Percentiles rank a stretch among this genome's conserved stretches.
These are phyloP conservation scores for Agrilus planipennis DNA, from an alignment of 1,140 invertebrate species.

Conservation along the genomic window DNA sequence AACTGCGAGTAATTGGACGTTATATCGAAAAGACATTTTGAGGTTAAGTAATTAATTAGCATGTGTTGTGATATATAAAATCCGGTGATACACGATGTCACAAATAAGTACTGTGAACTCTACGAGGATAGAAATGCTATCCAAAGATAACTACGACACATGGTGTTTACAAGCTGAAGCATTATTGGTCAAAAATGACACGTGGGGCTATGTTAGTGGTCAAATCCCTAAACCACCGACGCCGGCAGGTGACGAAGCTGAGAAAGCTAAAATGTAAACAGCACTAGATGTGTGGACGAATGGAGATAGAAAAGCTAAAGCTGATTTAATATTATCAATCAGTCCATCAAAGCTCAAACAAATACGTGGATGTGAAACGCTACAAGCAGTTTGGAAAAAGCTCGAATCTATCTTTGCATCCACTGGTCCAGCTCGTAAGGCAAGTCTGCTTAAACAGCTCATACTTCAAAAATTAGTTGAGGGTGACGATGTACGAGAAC, in stretches of 20 bases:
- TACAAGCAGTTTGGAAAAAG: slow-evolving; percentile 17
- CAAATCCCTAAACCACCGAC: slow-evolving; percentile 1
- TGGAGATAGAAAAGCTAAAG: slow-evolving; percentile 12
- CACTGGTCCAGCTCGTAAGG: slow-evolving; percentile 9
- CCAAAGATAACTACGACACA: too few relatives aligned
- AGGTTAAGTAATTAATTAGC: too few relatives aligned
- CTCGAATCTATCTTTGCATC: slow-evolving; percentile 15
- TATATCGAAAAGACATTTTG: too few relatives aligned
- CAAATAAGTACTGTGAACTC: too few relatives aligned
- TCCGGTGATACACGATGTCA: too few relatives aligned
- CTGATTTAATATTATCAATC: slow-evolving; percentile 19
- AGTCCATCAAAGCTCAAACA: slow-evolving; percentile 19
- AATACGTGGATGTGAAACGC: slow-evolving; percentile 18
- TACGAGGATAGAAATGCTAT: too few relatives aligned
- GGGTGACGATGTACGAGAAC: slow-evolving; percentile 15
- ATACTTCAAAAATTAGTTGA: slow-evolving; percentile 15
- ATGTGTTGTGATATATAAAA: too few relatives aligned
- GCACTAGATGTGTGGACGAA: not conserved
- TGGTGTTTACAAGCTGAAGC: too few relatives aligned
- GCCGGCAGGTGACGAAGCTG: not conserved
- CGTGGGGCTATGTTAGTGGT: slow-evolving; percentile 11
- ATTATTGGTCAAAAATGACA: slow-evolving; percentile 16
- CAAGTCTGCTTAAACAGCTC: slow-evolving; percentile 16
- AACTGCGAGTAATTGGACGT: too few relatives aligned
- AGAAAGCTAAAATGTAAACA: not conserved